Conservation (phyloP, 2,888 invertebrate genomes). For the Vanessa cardui region DNA sequence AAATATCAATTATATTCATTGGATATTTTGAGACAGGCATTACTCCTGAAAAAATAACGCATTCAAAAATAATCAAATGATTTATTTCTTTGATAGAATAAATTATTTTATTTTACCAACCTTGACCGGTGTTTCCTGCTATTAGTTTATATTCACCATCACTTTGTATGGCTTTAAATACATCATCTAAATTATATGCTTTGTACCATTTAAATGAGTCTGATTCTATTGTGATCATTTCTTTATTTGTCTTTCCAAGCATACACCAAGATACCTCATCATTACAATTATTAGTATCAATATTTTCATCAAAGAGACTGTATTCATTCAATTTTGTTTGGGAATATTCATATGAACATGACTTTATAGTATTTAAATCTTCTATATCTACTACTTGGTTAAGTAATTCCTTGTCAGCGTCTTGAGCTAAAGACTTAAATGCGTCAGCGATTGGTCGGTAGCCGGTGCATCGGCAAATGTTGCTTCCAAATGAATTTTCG, state of each 20-base stretch:
- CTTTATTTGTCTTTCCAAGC: constrained; percentile 50
- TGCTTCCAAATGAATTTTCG: constrained; percentile 89
- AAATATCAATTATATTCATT: constrained; percentile 65
- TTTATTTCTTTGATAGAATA: constrained; percentile 73
- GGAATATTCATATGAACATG: constrained; percentile 54
- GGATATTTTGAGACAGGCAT: constrained; percentile 64
- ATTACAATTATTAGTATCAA: constrained; percentile 16
- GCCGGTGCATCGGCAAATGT: constrained; percentile 91
- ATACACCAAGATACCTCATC: constrained; percentile 54
- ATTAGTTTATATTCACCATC: constrained; percentile 79
- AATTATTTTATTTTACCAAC: constrained; percentile 60
- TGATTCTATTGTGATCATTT: constrained; percentile 79
- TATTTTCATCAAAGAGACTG: not conserved
- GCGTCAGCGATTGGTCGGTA: constrained; percentile 90
- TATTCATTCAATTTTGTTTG: constrained; percentile 51
- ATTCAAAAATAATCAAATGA: constrained; percentile 51
- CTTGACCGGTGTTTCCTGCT: constrained; percentile 88
- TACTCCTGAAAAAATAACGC: constrained; percentile 64
- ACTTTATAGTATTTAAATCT: constrained; percentile 57
- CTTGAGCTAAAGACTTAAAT: constrained; percentile 88
- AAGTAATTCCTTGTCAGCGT: constrained; percentile 78
- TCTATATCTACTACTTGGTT: constrained; percentile 78
- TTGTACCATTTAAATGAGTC: constrained; percentile 76
- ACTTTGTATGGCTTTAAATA: constrained; percentile 68
- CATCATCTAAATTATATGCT: constrained; percentile 70